Conservation (phyloP, 1,140 invertebrate species). For the Potamilus streckersoni region DNA sequence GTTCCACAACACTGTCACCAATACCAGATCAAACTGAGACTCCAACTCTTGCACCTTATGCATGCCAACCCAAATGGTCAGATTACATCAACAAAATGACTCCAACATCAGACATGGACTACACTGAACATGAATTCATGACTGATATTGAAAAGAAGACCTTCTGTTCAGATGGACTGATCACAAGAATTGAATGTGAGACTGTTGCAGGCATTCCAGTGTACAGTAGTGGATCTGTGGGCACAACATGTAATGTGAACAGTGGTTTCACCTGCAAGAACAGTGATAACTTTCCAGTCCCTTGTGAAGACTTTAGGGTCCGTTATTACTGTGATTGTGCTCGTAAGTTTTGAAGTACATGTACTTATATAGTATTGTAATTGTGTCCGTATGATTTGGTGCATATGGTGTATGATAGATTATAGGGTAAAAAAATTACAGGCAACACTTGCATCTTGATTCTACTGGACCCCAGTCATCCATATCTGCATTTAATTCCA, state of each 20-base stretch:
- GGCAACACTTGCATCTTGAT: too few species aligned
- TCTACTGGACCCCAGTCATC: too few species aligned
- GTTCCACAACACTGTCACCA: slow-evolving; percentile 8
- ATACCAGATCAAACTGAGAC: neutral
- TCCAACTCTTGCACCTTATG: neutral
- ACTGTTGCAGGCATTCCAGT: slow-evolving; percentile 35
- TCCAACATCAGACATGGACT: slow-evolving; percentile 17
- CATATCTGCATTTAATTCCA: too few species aligned
- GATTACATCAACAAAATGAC: slow-evolving; percentile 38
- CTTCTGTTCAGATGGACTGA: slow-evolving; percentile 53
- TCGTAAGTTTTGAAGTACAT: slow-evolving; percentile 21
- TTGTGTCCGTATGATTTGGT: too few species aligned
- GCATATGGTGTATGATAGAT: too few species aligned
- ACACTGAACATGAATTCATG: slow-evolving; percentile 28
- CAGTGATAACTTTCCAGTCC: slow-evolving; percentile 38
- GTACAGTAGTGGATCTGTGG: slow-evolving; percentile 29
- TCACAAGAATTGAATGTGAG: slow-evolving; percentile 57
- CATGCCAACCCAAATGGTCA: slow-evolving; percentile 20
- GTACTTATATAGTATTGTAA: too few species aligned
- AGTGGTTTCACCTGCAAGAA: slow-evolving; percentile 44
- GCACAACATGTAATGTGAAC: slow-evolving; percentile 37
- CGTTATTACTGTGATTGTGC: slow-evolving; percentile 66
- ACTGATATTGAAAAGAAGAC: neutral
- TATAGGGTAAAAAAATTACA: too few species aligned
- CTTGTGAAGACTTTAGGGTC: slow-evolving; percentile 66